Percentiles rank a stretch among this genome's conserved stretches.
Evolutionary conservation across 2,888 invertebrate species (phyloP).

Genomic region (Trichopoda pennipes): DNA sequence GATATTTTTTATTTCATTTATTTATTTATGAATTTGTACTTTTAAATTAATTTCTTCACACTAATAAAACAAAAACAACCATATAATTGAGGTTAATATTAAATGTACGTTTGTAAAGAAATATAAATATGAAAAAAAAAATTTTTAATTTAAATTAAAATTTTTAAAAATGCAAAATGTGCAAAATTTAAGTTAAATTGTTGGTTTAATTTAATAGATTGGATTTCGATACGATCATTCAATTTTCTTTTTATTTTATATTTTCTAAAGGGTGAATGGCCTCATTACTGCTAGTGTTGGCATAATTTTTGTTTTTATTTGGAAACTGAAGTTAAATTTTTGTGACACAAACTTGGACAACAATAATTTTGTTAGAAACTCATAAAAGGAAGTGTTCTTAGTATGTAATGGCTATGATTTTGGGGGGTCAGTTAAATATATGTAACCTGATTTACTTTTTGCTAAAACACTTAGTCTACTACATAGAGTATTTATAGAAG

Average conservation of each 20-base stretch:
- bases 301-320: conserved; percentile 8
- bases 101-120: conserved; percentile 11
- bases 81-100: conserved; percentile 49
- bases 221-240: conserved; percentile 48
- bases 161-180: conserved; percentile 16
- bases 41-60: conserved; percentile 8
- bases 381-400: not conserved
- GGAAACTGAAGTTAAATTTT: conserved; percentile 38
- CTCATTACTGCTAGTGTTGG: conserved; percentile 35
- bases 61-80: conserved; percentile 15
- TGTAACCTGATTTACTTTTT: too few relatives aligned
- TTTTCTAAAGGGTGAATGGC: conserved; percentile 50
- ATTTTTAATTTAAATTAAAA: conserved; percentile 9
- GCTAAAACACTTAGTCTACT: too few relatives aligned
- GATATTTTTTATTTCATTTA: conserved; percentile 5
- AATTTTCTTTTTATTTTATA: conserved; percentile 8
- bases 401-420: too few relatives aligned
- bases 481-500: too few relatives aligned
- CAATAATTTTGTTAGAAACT: not conserved
- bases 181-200: conserved; percentile 43
- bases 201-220: conserved; percentile 43
- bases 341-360: not conserved
- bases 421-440: too few relatives aligned
- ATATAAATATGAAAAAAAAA: conserved; percentile 1
- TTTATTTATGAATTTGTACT: not conserved